These are phyloP conservation scores for Pemphredon lugubris DNA, from an alignment of 2,888 invertebrate species.

Conservation along the genomic window DNA sequence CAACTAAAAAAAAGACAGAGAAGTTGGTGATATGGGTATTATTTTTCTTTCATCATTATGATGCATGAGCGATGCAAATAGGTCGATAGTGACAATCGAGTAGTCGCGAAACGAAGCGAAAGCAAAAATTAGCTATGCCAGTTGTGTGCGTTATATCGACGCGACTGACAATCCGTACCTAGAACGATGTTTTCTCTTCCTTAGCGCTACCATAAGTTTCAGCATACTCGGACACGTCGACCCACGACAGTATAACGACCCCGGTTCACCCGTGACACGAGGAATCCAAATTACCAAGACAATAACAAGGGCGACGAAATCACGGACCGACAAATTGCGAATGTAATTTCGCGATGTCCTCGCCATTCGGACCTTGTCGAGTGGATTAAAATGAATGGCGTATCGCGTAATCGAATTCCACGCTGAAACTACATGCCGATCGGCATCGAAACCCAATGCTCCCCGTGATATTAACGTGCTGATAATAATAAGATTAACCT, in stretches of 20 bases:
- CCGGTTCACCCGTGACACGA: conserved; percentile 1
- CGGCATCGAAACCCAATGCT: conserved; percentile 21
- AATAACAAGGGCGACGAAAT: conserved; percentile 10
- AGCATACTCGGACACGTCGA: background rate
- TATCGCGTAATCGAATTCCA: conserved; percentile 59
- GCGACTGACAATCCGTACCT: background rate
- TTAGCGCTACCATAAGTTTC: background rate
- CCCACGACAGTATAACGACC: conserved; percentile 16
- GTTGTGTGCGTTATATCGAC: background rate
- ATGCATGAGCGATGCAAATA: no score
- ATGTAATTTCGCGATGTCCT: conserved; percentile 38
- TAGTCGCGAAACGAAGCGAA: no score
- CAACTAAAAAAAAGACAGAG: no score
- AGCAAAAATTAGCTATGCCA: background rate
- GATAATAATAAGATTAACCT: conserved; percentile 48
- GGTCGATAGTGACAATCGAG: no score
- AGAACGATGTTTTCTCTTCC: background rate
- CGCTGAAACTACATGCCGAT: conserved; percentile 12
- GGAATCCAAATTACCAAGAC: background rate
- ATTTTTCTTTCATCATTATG: no score
- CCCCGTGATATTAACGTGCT: conserved; percentile 31
- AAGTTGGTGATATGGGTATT: no score
- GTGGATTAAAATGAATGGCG: conserved; percentile 64
- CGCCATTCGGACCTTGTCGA: conserved; percentile 55
- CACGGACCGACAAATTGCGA: conserved; percentile 14